Conservation (phyloP, 2,888 invertebrate species). For the Andrena fulva region DNA sequence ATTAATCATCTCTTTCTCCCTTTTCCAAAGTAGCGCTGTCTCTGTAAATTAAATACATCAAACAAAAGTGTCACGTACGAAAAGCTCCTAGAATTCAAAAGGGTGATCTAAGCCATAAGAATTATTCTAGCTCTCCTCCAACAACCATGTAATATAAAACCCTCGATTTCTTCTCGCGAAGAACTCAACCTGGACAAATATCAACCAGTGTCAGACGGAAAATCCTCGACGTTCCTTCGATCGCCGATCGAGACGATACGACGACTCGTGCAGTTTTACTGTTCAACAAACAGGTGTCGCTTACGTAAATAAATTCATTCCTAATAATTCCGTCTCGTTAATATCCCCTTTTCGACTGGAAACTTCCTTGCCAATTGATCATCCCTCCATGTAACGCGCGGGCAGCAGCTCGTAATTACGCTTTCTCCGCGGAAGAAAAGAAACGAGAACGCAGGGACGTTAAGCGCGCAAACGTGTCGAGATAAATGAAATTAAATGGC, state of each 20-base stretch:
- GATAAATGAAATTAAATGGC: not conserved
- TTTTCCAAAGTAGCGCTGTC: too few species aligned
- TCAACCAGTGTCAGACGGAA: slow-evolving; percentile 68
- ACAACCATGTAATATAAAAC: not conserved
- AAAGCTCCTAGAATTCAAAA: too few species aligned
- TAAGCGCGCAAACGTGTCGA: not conserved
- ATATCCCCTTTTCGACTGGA: not conserved
- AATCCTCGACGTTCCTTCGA: not conserved
- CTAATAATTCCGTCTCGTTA: not conserved
- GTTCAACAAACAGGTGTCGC: not conserved
- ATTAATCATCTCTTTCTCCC: too few species aligned
- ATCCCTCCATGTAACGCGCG: not conserved
- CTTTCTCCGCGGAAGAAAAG: not conserved
- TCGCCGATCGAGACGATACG: not conserved
- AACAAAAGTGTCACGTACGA: too few species aligned
- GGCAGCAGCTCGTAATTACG: not conserved
- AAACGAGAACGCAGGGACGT: not conserved
- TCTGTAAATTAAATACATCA: too few species aligned
- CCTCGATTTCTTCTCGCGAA: not conserved
- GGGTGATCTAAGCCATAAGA: not conserved
- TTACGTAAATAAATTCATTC: slow-evolving; percentile 21
- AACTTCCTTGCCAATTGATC: not conserved
- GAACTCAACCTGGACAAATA: slow-evolving; percentile 64
- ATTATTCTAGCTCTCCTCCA: not conserved
- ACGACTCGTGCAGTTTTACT: not conserved